A percentile compares a stretch with the other conserved stretches of the same genome.
Evolutionary conservation across 2,888 invertebrate genomes (phyloP).

Genomic region (Ectropis crepuscularia): DNA sequence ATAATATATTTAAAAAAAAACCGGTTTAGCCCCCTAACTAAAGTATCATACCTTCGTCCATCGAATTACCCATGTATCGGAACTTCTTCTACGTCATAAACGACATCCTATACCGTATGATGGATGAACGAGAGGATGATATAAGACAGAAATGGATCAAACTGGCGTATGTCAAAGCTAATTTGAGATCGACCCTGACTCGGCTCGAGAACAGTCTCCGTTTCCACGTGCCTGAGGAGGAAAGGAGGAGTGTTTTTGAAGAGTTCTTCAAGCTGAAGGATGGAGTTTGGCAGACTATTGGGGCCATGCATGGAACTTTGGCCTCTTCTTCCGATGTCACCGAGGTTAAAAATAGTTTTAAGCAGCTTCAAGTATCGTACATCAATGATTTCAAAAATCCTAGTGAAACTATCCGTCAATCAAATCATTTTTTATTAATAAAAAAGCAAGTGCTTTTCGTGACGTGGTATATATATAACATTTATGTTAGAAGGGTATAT

Average conservation of each 20-base stretch:
- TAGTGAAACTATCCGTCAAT: too few species aligned
- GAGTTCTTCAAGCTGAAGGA: constrained; percentile 64
- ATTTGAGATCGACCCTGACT: constrained; percentile 56
- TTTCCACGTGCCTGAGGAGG: constrained; percentile 44
- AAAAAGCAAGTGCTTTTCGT: too few species aligned
- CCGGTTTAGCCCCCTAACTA: too few species aligned
- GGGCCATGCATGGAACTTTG: constrained; percentile 67
- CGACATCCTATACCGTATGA: constrained; percentile 50
- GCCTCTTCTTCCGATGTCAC: constrained; percentile 40
- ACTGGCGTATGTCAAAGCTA: constrained; percentile 61
- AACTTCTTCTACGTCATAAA: constrained; percentile 43
- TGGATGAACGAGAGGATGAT: constrained; percentile 48
- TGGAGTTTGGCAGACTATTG: constrained; percentile 66
- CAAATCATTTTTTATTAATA: too few species aligned
- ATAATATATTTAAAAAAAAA: too few species aligned
- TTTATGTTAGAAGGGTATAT: too few species aligned
- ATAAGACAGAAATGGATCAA: constrained; percentile 67
- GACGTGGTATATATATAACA: too few species aligned
- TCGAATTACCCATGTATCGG: constrained; percentile 7
- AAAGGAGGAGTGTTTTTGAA: constrained; percentile 50
- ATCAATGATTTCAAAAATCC: too few species aligned
- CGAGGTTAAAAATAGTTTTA: constrained; percentile 42
- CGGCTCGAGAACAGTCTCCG: constrained; percentile 59
- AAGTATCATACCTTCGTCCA: too few species aligned
- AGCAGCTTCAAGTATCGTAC: too few species aligned